A percentile compares a stretch with the other conserved stretches of the same genome.
phyloP scores from a whole-genome alignment of 2,888 invertebrate species.

The Rhagonycha fulva region DNA sequence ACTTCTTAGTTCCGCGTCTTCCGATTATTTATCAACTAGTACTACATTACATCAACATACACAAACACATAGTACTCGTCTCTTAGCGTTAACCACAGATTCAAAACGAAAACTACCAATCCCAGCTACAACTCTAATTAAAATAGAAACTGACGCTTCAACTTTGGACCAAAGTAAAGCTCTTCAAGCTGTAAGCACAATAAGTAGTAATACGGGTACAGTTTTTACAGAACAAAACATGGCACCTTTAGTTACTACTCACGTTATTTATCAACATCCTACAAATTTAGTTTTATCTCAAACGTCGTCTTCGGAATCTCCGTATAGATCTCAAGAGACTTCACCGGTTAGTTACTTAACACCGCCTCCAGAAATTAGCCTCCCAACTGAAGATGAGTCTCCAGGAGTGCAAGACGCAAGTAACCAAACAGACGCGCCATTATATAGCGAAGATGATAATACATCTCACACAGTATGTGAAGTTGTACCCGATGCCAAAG shows the following conservation, averaged over 20 bases:
- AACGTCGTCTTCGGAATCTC: slow-evolving; percentile 44
- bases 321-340: slow-evolving; percentile 55
- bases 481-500: slow-evolving; percentile 22
- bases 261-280: slow-evolving; percentile 60
- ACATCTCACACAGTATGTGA: slow-evolving; percentile 42
- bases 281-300: slow-evolving; percentile 52
- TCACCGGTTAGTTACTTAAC: slow-evolving; percentile 62
- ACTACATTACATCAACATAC: slow-evolving; percentile 69
- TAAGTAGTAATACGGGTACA: slow-evolving; percentile 50
- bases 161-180: slow-evolving; percentile 54
- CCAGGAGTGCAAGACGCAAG: slow-evolving; percentile 79
- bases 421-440: slow-evolving; percentile 79
- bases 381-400: slow-evolving; percentile 54
- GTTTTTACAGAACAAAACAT: slow-evolving; percentile 58
- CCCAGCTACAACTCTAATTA: slow-evolving; percentile 56
- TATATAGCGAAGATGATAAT: slow-evolving; percentile 69
- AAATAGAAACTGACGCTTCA: slow-evolving; percentile 73
- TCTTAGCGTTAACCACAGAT: slow-evolving; percentile 65
- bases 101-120: slow-evolving; percentile 58
- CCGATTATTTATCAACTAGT: slow-evolving; percentile 64
- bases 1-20: slow-evolving; percentile 58
- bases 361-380: slow-evolving; percentile 61
- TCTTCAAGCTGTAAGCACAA: slow-evolving; percentile 50
- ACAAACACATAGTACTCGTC: slow-evolving; percentile 69
- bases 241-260: slow-evolving; percentile 60